phyloP scores from a whole-genome alignment of 2,797 vertebrate genomes.

The Muraenolepis orangiensis region DNA sequence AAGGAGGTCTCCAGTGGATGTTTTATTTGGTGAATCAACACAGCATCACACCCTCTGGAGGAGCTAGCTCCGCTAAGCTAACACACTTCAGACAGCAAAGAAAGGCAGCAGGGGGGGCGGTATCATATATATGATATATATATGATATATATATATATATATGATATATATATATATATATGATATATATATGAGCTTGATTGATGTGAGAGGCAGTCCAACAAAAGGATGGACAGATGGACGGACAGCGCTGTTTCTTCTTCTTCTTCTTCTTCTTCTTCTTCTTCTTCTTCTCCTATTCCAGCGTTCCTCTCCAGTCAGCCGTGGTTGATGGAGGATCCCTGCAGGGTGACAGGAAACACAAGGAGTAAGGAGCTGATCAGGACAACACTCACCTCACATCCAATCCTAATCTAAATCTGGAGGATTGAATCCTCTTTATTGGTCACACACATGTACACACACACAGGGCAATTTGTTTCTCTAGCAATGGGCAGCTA shows the following conservation, averaged over 20 bases:
- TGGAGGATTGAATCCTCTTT: too few species aligned
- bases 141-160: too few species aligned
- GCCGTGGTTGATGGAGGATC: constrained; percentile 62
- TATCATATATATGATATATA: too few species aligned
- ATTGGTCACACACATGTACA: too few species aligned
- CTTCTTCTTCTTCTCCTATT: constrained; percentile 29
- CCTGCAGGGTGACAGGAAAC: constrained; percentile 43
- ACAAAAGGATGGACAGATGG: constrained; percentile 40
- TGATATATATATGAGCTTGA: constrained; percentile 6
- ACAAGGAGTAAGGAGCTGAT: too few species aligned
- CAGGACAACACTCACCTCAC: too few species aligned
- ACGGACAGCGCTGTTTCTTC: constrained; percentile 15
- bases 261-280: too few species aligned
- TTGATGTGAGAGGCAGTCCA: constrained; percentile 24
- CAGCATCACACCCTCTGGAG: constrained; percentile 53
- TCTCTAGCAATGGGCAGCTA: too few species aligned
- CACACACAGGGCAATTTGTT: too few species aligned
- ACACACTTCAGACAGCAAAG: constrained; percentile 50
- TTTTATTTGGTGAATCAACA: constrained; percentile 73
- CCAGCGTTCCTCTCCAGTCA: constrained; percentile 39
- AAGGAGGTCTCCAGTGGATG: constrained; percentile 56
- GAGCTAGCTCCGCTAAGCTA: constrained; percentile 64
- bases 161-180: too few species aligned
- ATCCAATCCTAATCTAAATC: too few species aligned
- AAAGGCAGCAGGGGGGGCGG: constrained; percentile 31